Percentiles rank a stretch among this genome's conserved stretches.
These are phyloP conservation scores for Azorinus chamasolen DNA, from an alignment of 2,888 invertebrate genomes.

Conservation along the genomic window DNA sequence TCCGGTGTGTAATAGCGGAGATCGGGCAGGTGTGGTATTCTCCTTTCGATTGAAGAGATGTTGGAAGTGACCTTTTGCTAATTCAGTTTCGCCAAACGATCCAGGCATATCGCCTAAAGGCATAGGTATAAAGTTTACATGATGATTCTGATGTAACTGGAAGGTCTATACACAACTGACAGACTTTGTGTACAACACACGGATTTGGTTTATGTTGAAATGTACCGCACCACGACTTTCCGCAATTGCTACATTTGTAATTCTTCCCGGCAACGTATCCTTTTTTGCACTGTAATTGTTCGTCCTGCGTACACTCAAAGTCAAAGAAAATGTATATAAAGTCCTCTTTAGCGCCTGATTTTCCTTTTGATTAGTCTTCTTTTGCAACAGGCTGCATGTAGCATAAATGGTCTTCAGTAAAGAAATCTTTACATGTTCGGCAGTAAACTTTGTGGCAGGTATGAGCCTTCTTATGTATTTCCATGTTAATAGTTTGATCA, in stretches of 20 bases:
- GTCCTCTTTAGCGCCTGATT: not conserved
- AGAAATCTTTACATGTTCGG: conserved; percentile 43
- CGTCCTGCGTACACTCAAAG: conserved; percentile 36
- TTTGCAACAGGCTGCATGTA: conserved; percentile 38
- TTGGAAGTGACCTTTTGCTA: conserved; percentile 55
- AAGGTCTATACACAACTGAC: not conserved
- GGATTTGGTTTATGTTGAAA: not conserved
- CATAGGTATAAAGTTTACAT: conserved; percentile 13
- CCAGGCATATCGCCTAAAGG: conserved; percentile 40
- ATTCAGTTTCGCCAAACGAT: conserved; percentile 44
- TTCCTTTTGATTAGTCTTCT: not conserved
- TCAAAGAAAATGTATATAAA: conserved; percentile 40
- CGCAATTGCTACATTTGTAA: not conserved
- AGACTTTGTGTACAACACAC: conserved; percentile 2
- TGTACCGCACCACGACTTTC: not conserved
- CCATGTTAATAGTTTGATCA: conserved; percentile 26
- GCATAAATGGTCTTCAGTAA: conserved; percentile 34
- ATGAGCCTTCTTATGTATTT: conserved; percentile 19
- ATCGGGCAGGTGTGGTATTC: conserved; percentile 52
- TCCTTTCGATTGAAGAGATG: conserved; percentile 53
- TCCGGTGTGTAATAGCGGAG: conserved; percentile 55
- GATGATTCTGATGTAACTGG: not conserved
- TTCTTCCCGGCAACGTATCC: not conserved
- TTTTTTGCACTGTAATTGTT: not conserved
- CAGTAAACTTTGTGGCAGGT: conserved; percentile 34